Conservation (phyloP, 2,113 vertebrate genomes). For the Cebidichthys violaceus region DNA sequence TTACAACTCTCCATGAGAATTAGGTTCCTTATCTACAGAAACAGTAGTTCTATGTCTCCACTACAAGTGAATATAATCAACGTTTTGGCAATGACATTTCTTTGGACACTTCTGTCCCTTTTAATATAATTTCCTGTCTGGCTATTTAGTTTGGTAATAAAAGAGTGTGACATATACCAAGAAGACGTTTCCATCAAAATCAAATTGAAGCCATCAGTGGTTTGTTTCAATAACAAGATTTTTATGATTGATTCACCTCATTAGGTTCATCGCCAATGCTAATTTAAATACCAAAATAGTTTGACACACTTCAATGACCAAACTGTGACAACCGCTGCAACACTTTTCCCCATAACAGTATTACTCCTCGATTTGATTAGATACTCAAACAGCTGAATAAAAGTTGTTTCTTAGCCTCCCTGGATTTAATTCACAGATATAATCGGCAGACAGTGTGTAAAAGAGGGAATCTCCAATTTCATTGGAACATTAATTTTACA, state of each 20-base stretch:
- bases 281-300: constrained; percentile 8
- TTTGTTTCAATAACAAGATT: background rate
- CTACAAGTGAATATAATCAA: background rate
- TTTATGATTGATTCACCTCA: background rate
- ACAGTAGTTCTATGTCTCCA: background rate
- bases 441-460: constrained; percentile 49
- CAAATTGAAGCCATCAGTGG: background rate
- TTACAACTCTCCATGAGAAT: background rate
- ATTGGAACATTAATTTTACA: constrained; percentile 61
- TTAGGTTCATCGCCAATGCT: background rate
- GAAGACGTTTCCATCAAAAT: background rate
- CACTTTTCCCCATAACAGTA: background rate
- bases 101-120: background rate
- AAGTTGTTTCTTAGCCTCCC: constrained; percentile 29
- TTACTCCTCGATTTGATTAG: constrained; percentile 25
- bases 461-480: constrained; percentile 48
- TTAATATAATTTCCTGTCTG: background rate
- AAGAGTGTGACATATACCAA: background rate
- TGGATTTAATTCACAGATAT: constrained; percentile 40
- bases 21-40: background rate
- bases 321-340: background rate
- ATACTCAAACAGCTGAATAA: constrained; percentile 21
- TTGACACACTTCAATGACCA: background rate
- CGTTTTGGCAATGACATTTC: background rate
- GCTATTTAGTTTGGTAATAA: constrained; percentile 4